Base-by-base conservation (phyloP, 2,888 invertebrate species). In the Ennomos fuscantarius region DNA sequence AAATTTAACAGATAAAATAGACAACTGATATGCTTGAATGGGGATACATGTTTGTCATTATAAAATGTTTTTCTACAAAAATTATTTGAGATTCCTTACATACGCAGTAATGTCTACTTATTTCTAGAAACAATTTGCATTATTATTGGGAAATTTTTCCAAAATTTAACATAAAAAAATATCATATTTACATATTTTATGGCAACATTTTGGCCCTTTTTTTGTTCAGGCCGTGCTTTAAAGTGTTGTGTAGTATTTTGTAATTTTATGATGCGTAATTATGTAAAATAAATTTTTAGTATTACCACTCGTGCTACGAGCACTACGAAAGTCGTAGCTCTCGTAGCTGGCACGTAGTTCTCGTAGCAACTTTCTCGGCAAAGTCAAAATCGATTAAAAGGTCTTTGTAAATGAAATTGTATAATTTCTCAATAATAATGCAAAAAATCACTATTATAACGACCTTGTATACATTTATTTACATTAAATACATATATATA, bases 401-500 rank as follows among this genome's bases (percentile, higher is more conserved):
- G n/a, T n/a, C n/a, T n/a, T n/a, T n/a, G n/a, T 24, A 15, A 15
- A 15, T 15, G 0, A 24, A 24, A 24, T 24, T 24, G 24, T n/a
- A 39, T 9, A 24, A 24, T 47, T 43, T 48, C 49, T 52, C 51
- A 52, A 55, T 49, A 55, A 55, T 50, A 49, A 60, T 55, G 52
- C n/a, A 62, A 51, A 51, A 65, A 51, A 54, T 52, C 68, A 72
- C 64, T 50, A 52, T 24, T 24, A 24, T 2, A 65, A 65, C 60
- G 45, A 53, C 49, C 58, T 73, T 63, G 70, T 63, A 65, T 60
- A 65, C 60, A 62, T 55, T 61, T 78, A 78, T 78, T 73, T 78
- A 77, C 76, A 78, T 68, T 70, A 74, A 59, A 70, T 79, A 75
- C 72, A 79, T 84, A 76, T 79, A 51, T 79, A 79, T 78, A 78